These are phyloP conservation scores for Drosophila anomelani DNA, from an alignment of 2,888 invertebrate species.

Conservation along the genomic window DNA sequence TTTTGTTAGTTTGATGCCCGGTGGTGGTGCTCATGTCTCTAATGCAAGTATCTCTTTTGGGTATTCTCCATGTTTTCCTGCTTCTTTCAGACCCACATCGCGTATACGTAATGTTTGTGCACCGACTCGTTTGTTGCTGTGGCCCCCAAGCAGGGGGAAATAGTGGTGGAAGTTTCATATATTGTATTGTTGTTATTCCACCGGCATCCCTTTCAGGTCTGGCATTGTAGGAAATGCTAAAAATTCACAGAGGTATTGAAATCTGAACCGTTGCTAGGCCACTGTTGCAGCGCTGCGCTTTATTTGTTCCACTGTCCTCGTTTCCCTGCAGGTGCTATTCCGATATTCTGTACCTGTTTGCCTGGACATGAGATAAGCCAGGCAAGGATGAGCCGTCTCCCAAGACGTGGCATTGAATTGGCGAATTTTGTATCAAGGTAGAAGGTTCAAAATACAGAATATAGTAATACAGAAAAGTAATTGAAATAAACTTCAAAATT, in stretches of 20 bases:
- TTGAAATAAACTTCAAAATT: neutral
- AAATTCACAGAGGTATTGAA: conserved; percentile 74
- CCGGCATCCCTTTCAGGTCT: conserved; percentile 39
- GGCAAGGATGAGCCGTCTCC: conserved; percentile 11
- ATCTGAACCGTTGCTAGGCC: conserved; percentile 45
- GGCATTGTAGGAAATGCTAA: conserved; percentile 66
- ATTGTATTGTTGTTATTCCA: conserved; percentile 45
- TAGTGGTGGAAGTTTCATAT: conserved; percentile 45
- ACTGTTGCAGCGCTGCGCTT: conserved; percentile 47
- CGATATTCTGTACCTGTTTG: conserved; percentile 14
- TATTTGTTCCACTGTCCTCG: conserved; percentile 69
- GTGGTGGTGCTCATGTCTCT: conserved; percentile 41
- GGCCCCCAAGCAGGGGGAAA: conserved; percentile 21
- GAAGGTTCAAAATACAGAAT: neutral
- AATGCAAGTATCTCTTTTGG: conserved; percentile 45
- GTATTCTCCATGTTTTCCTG: conserved; percentile 19
- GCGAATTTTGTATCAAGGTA: neutral
- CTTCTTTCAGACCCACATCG: conserved; percentile 56
- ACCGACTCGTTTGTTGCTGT: conserved; percentile 62
- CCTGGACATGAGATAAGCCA: conserved; percentile 30
- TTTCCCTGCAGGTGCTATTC: conserved; percentile 13
- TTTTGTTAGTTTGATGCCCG: conserved; percentile 55
- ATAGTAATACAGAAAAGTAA: too few species aligned
- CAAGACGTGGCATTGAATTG: conserved; percentile 14
- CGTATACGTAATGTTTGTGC: conserved; percentile 75